Evolutionary conservation across 2,888 invertebrate species (phyloP).

Genomic region (Nephrotoma guestfalica): DNA sequence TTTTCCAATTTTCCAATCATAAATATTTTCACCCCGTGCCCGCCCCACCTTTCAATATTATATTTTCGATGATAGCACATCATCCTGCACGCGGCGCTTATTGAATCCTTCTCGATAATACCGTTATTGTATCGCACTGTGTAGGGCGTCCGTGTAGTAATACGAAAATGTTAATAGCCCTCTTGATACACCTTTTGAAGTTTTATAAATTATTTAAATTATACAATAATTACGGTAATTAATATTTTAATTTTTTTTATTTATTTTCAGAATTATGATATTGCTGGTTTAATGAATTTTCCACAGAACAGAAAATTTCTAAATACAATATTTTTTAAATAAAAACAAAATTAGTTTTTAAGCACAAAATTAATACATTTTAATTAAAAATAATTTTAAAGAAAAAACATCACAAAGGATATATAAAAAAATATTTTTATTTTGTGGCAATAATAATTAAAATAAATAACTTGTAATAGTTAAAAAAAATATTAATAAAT

Average conservation of each 20-base stretch:
- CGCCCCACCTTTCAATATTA: neutral
- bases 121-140: neutral
- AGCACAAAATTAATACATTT: neutral
- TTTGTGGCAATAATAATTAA: neutral
- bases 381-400: neutral
- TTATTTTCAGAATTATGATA: neutral
- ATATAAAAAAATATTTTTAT: neutral
- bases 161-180: neutral
- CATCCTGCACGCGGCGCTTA: neutral
- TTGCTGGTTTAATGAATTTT: neutral
- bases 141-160: neutral
- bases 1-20: neutral
- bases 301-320: neutral
- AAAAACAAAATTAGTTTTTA: neutral
- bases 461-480: neutral
- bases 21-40: neutral
- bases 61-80: neutral
- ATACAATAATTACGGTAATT: neutral
- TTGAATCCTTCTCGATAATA: neutral
- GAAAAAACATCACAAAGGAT: neutral
- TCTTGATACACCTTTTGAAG: neutral
- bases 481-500: neutral
- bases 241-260: neutral
- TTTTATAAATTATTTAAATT: neutral
- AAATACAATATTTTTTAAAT: neutral